Evolutionary conservation across 1,140 invertebrate species (phyloP), one percentile per base, ranked within the genome.

Genomic region (Drosophila gunungcola): DNA sequence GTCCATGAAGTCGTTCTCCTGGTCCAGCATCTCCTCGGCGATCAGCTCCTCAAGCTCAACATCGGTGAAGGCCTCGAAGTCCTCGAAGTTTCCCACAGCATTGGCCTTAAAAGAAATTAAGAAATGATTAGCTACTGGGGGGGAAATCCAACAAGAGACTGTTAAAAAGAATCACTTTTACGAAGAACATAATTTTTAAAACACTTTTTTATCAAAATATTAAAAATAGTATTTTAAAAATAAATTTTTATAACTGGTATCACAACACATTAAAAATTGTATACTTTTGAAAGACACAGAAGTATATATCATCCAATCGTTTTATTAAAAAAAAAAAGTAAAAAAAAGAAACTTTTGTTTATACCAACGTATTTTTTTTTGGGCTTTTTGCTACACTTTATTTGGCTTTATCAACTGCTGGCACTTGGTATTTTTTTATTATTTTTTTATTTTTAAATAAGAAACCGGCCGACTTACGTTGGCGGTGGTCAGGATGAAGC

Each of bases 401-500:
- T 29, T 2, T 5, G 13, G 11, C 4, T 21, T 39, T 48, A 34
- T 25, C 51, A 25, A 21, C 4, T 11, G 11, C 4, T n/a, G 11
- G 16, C 29, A 6, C n/a, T n/a, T n/a, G n/a, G 29, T 6, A 4
- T 32, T 1, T 0, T 32, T 21, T 21, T 21, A 1, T 21, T 21
- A 21, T 21, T 21, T 21, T 21, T 21, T 21, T 1, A 21, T 21
- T 21, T 21, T 21, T 21, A 21, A 21, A 1, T 21, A 1, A 21
- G 32, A 10, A 34, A 53, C 45, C n/a, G 29, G 1, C 13, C 25
- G 9, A 63, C 81, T 86, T 69, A 84, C 82, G 27, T 60, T 67
- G 29, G 46, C 45, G 42, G 51, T 46, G 62, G 54, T 49, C 53
- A 84, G 63, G 41, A 84, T 49, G 64, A 75, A 86, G 63, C 73